A percentile compares a stretch with the other conserved stretches of the same genome.
These are phyloP conservation scores for Boulengeromyrus knoepffleri DNA, from an alignment of 2,113 vertebrate genomes.

Conservation along the genomic window DNA sequence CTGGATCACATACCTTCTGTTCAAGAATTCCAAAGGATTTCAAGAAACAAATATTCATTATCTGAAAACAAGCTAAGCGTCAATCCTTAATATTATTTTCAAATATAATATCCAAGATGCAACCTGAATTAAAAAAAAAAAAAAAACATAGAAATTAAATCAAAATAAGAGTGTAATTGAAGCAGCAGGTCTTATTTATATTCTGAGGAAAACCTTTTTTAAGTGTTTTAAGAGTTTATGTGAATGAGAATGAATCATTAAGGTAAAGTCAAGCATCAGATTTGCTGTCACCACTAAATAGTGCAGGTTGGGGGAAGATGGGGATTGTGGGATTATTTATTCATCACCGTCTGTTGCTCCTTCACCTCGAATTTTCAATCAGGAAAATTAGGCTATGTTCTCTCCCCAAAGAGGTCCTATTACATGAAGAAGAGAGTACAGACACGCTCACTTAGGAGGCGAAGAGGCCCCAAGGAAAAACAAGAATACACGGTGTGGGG, in stretches of 20 bases:
- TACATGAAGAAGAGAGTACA: background rate
- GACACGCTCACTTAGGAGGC: background rate
- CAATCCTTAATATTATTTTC: background rate
- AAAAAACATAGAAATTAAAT: background rate
- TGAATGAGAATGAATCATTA: background rate
- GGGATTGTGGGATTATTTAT: background rate
- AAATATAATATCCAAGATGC: background rate
- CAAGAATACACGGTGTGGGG: too few species aligned
- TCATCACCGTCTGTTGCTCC: background rate
- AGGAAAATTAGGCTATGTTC: background rate
- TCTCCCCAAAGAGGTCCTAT: background rate
- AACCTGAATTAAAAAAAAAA: background rate
- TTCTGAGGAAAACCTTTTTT: background rate
- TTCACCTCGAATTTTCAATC: background rate
- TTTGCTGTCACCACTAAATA: background rate
- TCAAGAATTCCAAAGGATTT: background rate
- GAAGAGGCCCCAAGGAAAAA: background rate
- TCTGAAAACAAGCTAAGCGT: background rate
- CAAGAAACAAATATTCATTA: background rate
- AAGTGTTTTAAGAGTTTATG: background rate
- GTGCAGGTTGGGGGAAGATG: background rate
- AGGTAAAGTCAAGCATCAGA: background rate
- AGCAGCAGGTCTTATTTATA: background rate
- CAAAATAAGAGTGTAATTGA: background rate
- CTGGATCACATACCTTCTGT: background rate